phyloP scores from a whole-genome alignment of 2,888 invertebrate genomes.

The Drosophila meridionalis region DNA sequence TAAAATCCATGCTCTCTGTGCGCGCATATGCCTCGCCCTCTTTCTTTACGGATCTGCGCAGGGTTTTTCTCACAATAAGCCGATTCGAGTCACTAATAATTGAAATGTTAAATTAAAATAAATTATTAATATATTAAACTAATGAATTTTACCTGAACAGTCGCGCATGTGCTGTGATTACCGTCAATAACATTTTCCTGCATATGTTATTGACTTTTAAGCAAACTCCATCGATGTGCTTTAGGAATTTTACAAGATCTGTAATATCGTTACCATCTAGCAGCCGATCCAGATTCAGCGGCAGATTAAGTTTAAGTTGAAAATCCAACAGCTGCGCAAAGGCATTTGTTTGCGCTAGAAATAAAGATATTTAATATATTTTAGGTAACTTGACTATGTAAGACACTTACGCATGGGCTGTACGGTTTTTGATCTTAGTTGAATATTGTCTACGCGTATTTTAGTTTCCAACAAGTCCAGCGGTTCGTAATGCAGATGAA shows the following conservation, averaged over 20 bases:
- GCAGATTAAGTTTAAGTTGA: constrained; percentile 69
- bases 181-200: constrained; percentile 43
- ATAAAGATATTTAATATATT: no score
- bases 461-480: constrained; percentile 45
- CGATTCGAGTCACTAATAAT: constrained; percentile 61
- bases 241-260: constrained; percentile 52
- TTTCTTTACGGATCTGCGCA: constrained; percentile 34
- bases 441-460: constrained; percentile 50
- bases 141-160: constrained; percentile 61
- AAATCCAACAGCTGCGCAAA: constrained; percentile 69
- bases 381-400: no score
- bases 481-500: constrained; percentile 60
- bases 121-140: not conserved
- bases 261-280: constrained; percentile 46
- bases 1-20: constrained; percentile 48
- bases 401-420: constrained; percentile 7
- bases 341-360: constrained; percentile 50
- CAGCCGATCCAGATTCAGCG: constrained; percentile 50
- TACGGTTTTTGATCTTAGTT: constrained; percentile 1
- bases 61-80: constrained; percentile 59
- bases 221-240: constrained; percentile 60
- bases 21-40: constrained; percentile 32
- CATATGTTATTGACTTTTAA: constrained; percentile 39
- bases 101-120: not conserved
- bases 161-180: constrained; percentile 40